Conservation (phyloP, 2,797 vertebrate species). For the Spinibarbus caldwelli region DNA sequence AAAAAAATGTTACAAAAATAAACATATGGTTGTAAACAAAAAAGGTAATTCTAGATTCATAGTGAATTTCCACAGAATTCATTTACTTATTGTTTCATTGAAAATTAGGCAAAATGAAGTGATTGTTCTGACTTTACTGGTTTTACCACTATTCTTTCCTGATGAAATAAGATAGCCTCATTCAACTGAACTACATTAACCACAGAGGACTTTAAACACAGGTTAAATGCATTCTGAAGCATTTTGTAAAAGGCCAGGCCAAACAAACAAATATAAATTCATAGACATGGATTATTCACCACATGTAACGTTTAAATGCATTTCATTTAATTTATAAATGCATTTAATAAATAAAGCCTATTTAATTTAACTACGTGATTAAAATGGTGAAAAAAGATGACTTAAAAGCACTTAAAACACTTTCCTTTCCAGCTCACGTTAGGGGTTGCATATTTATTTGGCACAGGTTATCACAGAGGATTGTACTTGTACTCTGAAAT, state of each 20-base stretch:
- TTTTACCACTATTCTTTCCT: constrained; percentile 40
- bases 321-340: neutral
- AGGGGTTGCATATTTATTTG: too few relatives aligned
- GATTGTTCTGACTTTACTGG: constrained; percentile 50
- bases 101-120: constrained; percentile 33
- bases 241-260: constrained; percentile 32
- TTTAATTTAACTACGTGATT: neutral
- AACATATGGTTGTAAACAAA: neutral
- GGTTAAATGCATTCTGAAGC: constrained; percentile 24
- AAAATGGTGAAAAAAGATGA: neutral
- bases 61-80: neutral
- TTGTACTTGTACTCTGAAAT: too few relatives aligned
- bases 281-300: neutral
- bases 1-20: neutral
- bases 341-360: neutral
- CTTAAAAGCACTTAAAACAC: neutral
- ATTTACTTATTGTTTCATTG: constrained; percentile 40
- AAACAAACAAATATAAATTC: constrained; percentile 1
- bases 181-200: constrained; percentile 43
- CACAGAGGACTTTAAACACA: constrained; percentile 49
- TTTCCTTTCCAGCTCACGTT: neutral
- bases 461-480: too few relatives aligned
- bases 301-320: neutral
- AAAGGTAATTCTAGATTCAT: neutral
- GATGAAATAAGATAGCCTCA: constrained; percentile 42